phyloP scores from a whole-genome alignment of 1,140 invertebrate species.

The Archegozetes longisetosus region DNA sequence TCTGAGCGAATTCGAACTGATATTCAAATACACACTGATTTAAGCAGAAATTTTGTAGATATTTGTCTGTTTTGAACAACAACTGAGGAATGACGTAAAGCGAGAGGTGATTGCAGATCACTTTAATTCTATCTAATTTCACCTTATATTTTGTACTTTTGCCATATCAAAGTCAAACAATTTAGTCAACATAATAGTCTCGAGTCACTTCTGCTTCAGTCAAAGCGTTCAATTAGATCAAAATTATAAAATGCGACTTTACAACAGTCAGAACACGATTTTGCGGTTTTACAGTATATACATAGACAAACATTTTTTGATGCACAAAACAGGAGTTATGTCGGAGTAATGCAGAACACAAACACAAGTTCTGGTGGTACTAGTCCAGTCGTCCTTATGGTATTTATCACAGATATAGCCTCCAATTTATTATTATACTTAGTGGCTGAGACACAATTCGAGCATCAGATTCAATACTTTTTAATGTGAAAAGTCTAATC shows the following conservation, averaged over 20 bases:
- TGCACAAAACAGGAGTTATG: constrained; percentile 54
- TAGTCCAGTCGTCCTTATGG: constrained; percentile 21
- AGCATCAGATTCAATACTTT: constrained; percentile 60
- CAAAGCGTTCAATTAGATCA: constrained; percentile 75
- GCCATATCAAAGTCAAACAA: constrained; percentile 42
- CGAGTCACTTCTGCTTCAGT: constrained; percentile 40
- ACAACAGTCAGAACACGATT: constrained; percentile 82
- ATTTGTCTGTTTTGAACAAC: constrained; percentile 32
- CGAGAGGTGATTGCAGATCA: not conserved
- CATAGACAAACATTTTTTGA: constrained; percentile 69
- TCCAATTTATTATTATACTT: constrained; percentile 77
- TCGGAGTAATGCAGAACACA: constrained; percentile 42
- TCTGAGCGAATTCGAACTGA: constrained; percentile 31
- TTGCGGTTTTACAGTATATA: constrained; percentile 67
- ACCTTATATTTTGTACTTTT: constrained; percentile 23
- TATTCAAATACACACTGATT: constrained; percentile 75
- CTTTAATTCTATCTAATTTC: not conserved
- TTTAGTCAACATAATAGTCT: constrained; percentile 81
- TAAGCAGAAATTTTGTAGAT: constrained; percentile 72
- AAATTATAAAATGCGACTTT: constrained; percentile 91
- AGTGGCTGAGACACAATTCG: constrained; percentile 78
- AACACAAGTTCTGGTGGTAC: constrained; percentile 14
- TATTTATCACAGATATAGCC: constrained; percentile 39
- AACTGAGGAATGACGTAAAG: not conserved
- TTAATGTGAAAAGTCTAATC: constrained; percentile 50